Evolutionary conservation across 2,888 invertebrate genomes (phyloP), one percentile per base, ranked within the genome.

Genomic region (Nineta flava): DNA sequence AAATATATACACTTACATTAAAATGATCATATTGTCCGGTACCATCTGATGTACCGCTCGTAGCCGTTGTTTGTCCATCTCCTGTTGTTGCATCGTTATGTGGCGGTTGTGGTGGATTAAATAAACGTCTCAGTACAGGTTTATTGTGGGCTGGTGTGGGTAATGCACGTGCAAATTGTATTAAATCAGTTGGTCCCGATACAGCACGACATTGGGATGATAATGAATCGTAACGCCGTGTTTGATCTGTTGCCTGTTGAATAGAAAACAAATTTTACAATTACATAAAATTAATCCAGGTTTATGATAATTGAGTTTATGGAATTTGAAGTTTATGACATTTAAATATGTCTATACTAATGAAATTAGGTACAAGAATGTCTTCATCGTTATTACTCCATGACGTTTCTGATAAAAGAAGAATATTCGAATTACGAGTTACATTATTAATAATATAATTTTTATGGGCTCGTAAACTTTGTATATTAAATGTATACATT

Each of bases 171-270:
- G 88, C 84, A 58, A 93, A 76, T 61, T 87, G 83, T 19, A 80
- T 79, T 53, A 91, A 67, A 65, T 91, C 90, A 2, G 77, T 73
- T 42, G 78, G 72, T 42, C 84, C 81, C 43, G 80, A 78, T 3
- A 92, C 80, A 0, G 79, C 77, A 52, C 82, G 80, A 55, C 90
- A 86, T 59, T 88, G 84, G 47, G 79, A 75, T 55, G 83, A 76
- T 46, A 93, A 72, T 12, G 78, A 79, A 61, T 86, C 87, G 71
- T 92, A 94, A 53, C 93, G 79, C 54, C 83, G 79, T 21, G 82
- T 78, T 63, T 91, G 88, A 60, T 87, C 87, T 60, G 77, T 77
- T 46, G 85, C 81, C 90, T 90, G 69, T 38, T 62, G 62, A 54
- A 53, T 55, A 26, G 2, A 26, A 26, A 26, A 26, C n/a, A n/a